Evolutionary conservation across 2,888 invertebrate genomes (phyloP), one percentile per base, ranked within the genome.

Genomic region (Scaptomyza parva): DNA sequence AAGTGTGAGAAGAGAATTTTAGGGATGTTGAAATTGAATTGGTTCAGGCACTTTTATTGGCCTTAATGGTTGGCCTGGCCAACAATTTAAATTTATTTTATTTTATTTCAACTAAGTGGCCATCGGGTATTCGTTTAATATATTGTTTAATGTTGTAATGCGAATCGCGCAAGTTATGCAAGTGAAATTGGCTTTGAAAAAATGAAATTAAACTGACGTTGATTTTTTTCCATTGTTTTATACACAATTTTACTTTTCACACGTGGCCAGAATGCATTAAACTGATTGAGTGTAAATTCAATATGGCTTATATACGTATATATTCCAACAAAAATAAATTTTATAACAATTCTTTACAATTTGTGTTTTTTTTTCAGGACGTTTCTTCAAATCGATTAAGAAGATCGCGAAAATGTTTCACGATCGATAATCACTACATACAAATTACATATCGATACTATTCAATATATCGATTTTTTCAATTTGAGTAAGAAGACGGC

Each of bases 11-110:
- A n/a, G 11, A n/a, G 26, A 17, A 7, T n/a, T 37, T 28, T 28
- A 11, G 37, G 37, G 6, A 9, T 17, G 37, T 17, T 35, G 18
- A 30, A 61, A 70, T 51, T 76, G 58, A 76, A 76, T 73, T 76
- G 77, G 33, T 39, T 69, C 62, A 53, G 39, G 44, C 61, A 48
- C 58, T 67, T 70, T 58, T 61, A 62, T 67, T 47, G 64, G 61
- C 63, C 45, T 79, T 63, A 73, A 67, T 63, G n/a, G n/a, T n/a
- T 14, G 35, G 11, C 6, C 60, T 39, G 58, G 39, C 52, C 43
- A 67, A 53, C 66, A 67, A 45, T 68, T 73, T 62, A 53, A 86
- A 86, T 86, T 80, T 86, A 76, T 83, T 80, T 80, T 86, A 76
- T 83, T 80, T 80, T 44, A 76, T 80, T 74, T 52, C 39, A 51